Percentiles rank a stretch among this genome's conserved stretches.
These are phyloP conservation scores for Antitype chi DNA, from an alignment of 2,888 invertebrate genomes.

Conservation along the genomic window DNA sequence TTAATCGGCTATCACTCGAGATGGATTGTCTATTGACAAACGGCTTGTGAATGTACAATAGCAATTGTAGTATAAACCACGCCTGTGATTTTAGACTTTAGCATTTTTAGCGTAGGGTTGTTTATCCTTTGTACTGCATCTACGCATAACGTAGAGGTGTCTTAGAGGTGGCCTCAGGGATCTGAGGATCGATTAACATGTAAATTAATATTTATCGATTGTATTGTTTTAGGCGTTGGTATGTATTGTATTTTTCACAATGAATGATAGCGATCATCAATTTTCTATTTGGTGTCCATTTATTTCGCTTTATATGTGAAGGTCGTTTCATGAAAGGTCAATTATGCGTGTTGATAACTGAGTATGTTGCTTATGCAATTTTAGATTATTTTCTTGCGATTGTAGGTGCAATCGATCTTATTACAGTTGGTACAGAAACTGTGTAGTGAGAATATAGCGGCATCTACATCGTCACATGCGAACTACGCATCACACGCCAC, in stretches of 20 bases:
- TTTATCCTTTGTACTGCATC: constrained; percentile 8
- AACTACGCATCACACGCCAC: too few relatives aligned
- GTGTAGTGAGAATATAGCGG: neutral
- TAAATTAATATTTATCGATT: constrained; percentile 78
- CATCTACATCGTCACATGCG: too few relatives aligned
- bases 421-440: neutral
- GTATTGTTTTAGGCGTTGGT: constrained; percentile 72
- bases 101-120: constrained; percentile 2
- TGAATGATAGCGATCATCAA: constrained; percentile 68
- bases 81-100: constrained; percentile 57
- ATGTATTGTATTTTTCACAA: constrained; percentile 70
- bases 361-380: constrained; percentile 21
- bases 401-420: neutral
- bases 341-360: constrained; percentile 32
- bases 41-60: constrained; percentile 61
- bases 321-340: constrained; percentile 54
- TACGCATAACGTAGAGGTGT: constrained; percentile 24
- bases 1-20: constrained; percentile 71
- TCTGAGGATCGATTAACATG: constrained; percentile 77
- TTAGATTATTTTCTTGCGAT: neutral
- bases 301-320: constrained; percentile 59
- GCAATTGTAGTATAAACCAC: constrained; percentile 32
- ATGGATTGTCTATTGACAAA: constrained; percentile 75
- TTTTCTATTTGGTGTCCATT: constrained; percentile 60
- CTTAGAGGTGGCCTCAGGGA: constrained; percentile 57